Conservation (phyloP, 2,797 vertebrate species). For the Peromyscus attwateri region DNA sequence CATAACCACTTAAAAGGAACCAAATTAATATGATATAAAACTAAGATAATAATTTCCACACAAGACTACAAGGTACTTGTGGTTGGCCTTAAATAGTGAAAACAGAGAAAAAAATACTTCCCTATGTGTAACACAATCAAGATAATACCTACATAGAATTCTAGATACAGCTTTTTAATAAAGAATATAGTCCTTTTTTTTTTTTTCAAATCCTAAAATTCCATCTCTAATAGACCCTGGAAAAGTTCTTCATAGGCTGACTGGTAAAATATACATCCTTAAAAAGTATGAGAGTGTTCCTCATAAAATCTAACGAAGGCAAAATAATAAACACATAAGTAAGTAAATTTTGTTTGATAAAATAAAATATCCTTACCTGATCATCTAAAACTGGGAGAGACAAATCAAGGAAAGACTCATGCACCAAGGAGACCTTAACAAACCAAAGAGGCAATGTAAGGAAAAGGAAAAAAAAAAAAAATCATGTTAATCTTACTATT, state of each 20-base stretch:
- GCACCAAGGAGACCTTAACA: constrained; percentile 95
- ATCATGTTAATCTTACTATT: constrained; percentile 32
- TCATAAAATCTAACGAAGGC: constrained; percentile 30
- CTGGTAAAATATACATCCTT: not conserved
- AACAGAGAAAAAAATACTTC: constrained; percentile 36
- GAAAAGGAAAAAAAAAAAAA: not conserved
- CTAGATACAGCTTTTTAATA: not conserved
- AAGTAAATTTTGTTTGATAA: constrained; percentile 42
- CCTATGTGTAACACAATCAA: constrained; percentile 6
- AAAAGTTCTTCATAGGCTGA: not conserved
- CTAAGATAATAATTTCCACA: constrained; percentile 6
- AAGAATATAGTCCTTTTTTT: not conserved
- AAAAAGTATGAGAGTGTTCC: not conserved
- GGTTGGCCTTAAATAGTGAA: constrained; percentile 48
- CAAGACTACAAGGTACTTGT: constrained; percentile 2
- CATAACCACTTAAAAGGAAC: constrained; percentile 15
- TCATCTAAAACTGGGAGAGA: constrained; percentile 96
- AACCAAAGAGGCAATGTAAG: constrained; percentile 71
- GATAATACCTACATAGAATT: constrained; percentile 40
- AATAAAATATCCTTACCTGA: constrained; percentile 90
- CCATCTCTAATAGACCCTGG: constrained; percentile 8
- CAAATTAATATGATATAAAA: constrained; percentile 42
- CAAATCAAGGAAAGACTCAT: constrained; percentile 98
- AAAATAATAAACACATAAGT: not conserved
- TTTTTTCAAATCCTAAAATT: constrained; percentile 62